Evolutionary conservation across 2,113 vertebrate species (phyloP).

Genomic region (Amia ocellicauda): DNA sequence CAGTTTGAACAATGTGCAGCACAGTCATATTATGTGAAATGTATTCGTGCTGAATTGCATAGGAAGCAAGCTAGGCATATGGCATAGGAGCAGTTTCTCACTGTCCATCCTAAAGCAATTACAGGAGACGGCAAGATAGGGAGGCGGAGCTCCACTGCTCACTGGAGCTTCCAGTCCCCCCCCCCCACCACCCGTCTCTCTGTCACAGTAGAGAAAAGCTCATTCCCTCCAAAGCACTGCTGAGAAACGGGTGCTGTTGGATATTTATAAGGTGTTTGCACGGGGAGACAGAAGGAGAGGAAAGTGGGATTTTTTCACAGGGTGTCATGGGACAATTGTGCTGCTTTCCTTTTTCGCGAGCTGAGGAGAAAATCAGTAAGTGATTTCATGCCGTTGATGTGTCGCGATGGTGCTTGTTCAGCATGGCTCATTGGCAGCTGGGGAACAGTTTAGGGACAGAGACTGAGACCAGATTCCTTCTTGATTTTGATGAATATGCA

Average conservation of each 20-base stretch:
- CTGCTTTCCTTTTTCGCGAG: slow-evolving; percentile 89
- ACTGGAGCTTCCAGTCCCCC: slow-evolving; percentile 31
- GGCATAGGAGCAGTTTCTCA: slow-evolving; percentile 13
- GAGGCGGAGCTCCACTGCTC: slow-evolving; percentile 63
- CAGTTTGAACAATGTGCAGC: too few species aligned
- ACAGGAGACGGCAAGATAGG: slow-evolving; percentile 50
- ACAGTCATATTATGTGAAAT: too few species aligned
- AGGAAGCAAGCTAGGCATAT: background rate
- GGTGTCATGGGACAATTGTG: slow-evolving; percentile 92
- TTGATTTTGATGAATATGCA: background rate
- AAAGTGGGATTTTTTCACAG: slow-evolving; percentile 32
- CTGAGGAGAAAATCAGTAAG: slow-evolving; percentile 91
- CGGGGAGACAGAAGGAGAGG: slow-evolving; percentile 32
- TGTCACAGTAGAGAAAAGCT: slow-evolving; percentile 22
- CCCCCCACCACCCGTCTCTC: slow-evolving; percentile 28
- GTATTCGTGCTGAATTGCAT: background rate
- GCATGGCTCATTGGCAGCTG: background rate
- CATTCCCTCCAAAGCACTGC: slow-evolving; percentile 23
- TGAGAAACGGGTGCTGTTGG: background rate
- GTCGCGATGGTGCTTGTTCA: background rate
- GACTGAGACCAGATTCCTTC: background rate
- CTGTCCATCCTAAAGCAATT: slow-evolving; percentile 49
- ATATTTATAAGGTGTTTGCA: slow-evolving; percentile 14
- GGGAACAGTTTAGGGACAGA: background rate
- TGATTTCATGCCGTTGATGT: slow-evolving; percentile 29